These are phyloP conservation scores for Cavia aperea DNA, from an alignment of 2,113 vertebrate species.

Conservation along the genomic window DNA sequence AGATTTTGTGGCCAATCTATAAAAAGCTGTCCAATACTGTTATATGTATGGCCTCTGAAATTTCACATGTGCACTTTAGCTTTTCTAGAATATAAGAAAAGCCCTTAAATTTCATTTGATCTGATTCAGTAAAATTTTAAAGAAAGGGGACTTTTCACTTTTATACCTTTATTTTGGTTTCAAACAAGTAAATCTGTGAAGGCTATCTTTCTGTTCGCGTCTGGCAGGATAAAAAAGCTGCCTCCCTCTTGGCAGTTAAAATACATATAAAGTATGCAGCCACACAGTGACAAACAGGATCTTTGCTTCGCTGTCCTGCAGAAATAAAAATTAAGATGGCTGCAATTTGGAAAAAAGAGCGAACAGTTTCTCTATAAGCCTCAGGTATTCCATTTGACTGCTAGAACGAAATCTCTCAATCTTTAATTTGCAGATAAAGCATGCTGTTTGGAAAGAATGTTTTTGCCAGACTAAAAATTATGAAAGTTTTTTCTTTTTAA, in stretches of 20 bases:
- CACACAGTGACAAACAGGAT: not conserved
- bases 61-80: not conserved
- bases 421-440: not conserved
- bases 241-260: slow-evolving; percentile 8
- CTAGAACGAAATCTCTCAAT: not conserved
- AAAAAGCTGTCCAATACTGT: slow-evolving; percentile 9
- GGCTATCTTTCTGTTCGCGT: not conserved
- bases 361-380: not conserved
- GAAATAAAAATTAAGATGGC: not conserved
- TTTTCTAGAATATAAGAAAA: slow-evolving; percentile 17
- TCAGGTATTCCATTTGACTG: not conserved
- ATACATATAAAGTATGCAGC: not conserved
- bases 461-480: not conserved
- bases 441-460: not conserved
- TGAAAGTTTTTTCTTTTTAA: not conserved
- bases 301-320: not conserved
- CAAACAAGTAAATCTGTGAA: slow-evolving; percentile 34
- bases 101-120: slow-evolving; percentile 40
- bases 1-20: not conserved
- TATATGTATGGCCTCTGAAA: not conserved
- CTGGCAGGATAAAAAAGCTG: not conserved
- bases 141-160: not conserved
- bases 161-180: slow-evolving; percentile 21
- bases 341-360: not conserved
- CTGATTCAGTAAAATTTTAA: not conserved